Conservation (phyloP, 2,113 vertebrate species). For the Pagrus major region DNA sequence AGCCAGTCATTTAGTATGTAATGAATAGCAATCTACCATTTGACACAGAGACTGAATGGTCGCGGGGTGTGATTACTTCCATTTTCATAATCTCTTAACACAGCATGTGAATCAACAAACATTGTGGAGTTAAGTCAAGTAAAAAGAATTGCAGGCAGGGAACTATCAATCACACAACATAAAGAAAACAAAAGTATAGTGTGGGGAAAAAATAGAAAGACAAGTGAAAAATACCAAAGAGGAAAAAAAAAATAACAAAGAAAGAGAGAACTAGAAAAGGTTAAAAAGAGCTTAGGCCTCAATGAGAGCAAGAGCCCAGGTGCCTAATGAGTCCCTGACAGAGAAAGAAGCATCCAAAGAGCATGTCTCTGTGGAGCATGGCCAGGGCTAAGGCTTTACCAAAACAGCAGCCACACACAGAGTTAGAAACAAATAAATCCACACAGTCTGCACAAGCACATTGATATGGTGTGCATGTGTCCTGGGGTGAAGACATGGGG, state of each 20-base stretch:
- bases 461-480: constrained; percentile 39
- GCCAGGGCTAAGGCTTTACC: constrained; percentile 53
- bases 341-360: constrained; percentile 40
- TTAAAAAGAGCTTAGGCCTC: neutral
- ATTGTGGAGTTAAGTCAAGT: neutral
- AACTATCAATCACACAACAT: neutral
- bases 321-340: constrained; percentile 45
- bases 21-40: constrained; percentile 9
- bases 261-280: neutral
- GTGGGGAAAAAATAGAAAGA: neutral
- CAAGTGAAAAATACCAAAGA: neutral
- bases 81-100: constrained; percentile 30
- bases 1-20: constrained; percentile 18
- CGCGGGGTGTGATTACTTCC: constrained; percentile 14
- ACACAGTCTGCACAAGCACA: constrained; percentile 12
- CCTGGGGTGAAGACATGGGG: constrained; percentile 42
- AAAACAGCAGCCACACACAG: constrained; percentile 40
- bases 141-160: neutral
- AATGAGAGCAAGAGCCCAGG: constrained; percentile 17
- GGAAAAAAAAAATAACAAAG: neutral
- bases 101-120: constrained; percentile 13
- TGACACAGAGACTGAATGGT: neutral
- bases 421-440: neutral
- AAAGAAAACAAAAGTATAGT: neutral
- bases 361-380: constrained; percentile 33